Evolutionary conservation across 1,140 invertebrate genomes (phyloP), one percentile per base, ranked within the genome.

Genomic region (Zelostemma sp.): DNA sequence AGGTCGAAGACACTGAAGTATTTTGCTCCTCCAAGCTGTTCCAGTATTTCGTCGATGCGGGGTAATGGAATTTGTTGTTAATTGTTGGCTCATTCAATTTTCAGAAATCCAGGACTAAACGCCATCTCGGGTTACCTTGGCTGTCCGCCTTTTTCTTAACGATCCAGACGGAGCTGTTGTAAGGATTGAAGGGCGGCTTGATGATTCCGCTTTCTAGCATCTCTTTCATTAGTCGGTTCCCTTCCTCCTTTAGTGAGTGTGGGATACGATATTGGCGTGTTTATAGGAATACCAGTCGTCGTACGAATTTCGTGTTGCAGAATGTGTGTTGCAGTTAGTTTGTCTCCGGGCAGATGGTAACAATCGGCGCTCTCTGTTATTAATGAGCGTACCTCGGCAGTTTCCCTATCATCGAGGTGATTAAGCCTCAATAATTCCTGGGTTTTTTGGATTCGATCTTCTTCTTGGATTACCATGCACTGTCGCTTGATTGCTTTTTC

Each of bases 1-100:
- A 88, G 61, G 72, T 88, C 86, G 0, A 87, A 59, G 0, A 76
- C 68, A 6, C 74, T 62, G 86, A 86, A 56, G 49, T 74, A 82
- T 25, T 68, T 68, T 2, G 70, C 58, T 1, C 73, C 74, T 6
- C 69, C 72, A 16, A 88, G 46, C n/a, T 66, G 58, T 51, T 86
- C 75, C 11, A 73, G n/a, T 17, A 77, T 79, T 9, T 86, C 79
- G 6, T 28, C 25, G 8, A 28, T 28, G 3, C 25, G 25, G 3
- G 25, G 25, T 28, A 8, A 28, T 3, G 25, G 8, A 28, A 28
- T 28, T 8, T 8, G 8, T 28, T 8, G 25, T 28, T 3, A 4
- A 28, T 28, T 3, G 35, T 40, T 40, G 4, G 2, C 11, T 40
- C 35, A 15, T 6, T 40, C 11, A 40, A 40, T 15, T 11, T 15